Conservation (phyloP, 2,797 vertebrate species). For the Cichlasoma orientale region DNA sequence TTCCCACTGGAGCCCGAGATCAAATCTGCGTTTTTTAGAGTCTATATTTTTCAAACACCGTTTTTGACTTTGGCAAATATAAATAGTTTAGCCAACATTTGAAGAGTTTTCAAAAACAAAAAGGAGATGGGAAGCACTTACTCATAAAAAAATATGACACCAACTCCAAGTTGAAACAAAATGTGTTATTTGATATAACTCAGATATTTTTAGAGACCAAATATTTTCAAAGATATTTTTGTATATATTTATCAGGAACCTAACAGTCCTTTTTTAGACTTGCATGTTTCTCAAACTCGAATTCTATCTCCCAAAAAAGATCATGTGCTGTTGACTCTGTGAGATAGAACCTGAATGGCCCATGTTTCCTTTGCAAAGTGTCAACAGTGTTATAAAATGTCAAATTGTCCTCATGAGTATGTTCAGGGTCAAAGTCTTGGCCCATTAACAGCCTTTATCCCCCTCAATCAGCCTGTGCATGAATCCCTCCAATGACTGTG, state of each 20-base stretch:
- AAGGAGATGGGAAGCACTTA: not conserved
- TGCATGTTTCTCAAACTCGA: not conserved
- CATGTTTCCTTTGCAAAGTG: not conserved
- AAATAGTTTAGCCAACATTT: slow-evolving; percentile 11
- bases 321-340: not conserved
- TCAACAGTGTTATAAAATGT: slow-evolving; percentile 24
- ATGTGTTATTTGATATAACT: slow-evolving; percentile 4
- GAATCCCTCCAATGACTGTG: slow-evolving; percentile 48
- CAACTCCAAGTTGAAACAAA: slow-evolving; percentile 10
- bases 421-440: slow-evolving; percentile 61
- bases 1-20: slow-evolving; percentile 7
- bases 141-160: not conserved
- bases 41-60: not conserved
- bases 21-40: slow-evolving; percentile 5
- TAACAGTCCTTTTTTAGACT: not conserved
- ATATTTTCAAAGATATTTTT: not conserved
- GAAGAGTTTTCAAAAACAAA: slow-evolving; percentile 1
- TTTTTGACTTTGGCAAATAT: slow-evolving; percentile 15
- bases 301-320: not conserved
- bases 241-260: not conserved
- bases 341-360: not conserved
- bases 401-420: slow-evolving; percentile 32
- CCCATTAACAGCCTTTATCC: slow-evolving; percentile 51
- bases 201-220: not conserved
- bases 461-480: slow-evolving; percentile 37